phyloP scores from a whole-genome alignment of 2,113 vertebrate genomes.

The Pyrgilauda ruficollis region DNA sequence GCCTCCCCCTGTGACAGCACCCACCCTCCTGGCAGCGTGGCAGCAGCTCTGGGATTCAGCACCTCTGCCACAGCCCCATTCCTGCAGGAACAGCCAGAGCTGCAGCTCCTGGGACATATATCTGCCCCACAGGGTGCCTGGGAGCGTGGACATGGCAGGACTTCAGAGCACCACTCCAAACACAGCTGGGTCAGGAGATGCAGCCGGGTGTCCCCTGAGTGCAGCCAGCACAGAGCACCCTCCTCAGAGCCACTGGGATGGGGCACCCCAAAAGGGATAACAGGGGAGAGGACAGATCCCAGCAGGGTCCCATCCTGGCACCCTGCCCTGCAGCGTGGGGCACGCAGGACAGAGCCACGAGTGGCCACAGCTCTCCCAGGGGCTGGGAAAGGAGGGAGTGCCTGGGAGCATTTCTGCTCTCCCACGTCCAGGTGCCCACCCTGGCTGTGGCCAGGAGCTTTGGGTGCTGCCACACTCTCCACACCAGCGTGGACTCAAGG shows the following conservation, averaged over 20 bases:
- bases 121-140: background rate
- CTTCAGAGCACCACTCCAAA: background rate
- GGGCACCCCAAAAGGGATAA: background rate
- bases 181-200: fast-evolving
- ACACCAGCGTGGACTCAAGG: fast-evolving
- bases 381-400: background rate
- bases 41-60: fast-evolving
- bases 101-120: background rate
- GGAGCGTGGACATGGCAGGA: fast-evolving
- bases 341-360: fast-evolving
- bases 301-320: background rate
- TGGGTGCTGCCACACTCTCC: background rate
- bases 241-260: fast-evolving
- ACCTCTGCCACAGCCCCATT: background rate
- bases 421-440: fast-evolving
- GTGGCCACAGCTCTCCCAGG: fast-evolving
- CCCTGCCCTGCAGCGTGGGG: background rate
- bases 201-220: fast-evolving
- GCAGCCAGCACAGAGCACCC: fast-evolving
- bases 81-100: background rate
- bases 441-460: background rate
- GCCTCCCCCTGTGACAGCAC: fast-evolving
- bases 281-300: background rate
- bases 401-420: background rate
- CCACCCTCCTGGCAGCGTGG: fast-evolving